phyloP scores from a whole-genome alignment of 2,113 vertebrate species.

The Otolemur garnettii region DNA sequence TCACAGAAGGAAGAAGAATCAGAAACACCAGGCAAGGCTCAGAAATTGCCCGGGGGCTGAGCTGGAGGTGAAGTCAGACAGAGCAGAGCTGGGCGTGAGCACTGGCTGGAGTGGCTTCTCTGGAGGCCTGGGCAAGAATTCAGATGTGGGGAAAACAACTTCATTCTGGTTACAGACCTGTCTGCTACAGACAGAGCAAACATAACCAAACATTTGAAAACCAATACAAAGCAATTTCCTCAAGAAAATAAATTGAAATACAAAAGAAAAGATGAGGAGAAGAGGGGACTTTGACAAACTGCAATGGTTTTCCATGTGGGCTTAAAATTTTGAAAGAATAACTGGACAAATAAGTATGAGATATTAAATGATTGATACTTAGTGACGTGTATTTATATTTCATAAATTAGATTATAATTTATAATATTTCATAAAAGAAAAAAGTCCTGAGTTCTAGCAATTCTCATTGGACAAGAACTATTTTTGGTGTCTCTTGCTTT shows the following conservation, averaged over 20 bases:
- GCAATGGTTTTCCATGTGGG: neutral
- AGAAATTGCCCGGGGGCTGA: neutral
- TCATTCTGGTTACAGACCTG: neutral
- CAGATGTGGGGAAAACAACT: neutral
- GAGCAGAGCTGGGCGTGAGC: neutral
- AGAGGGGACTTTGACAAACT: neutral
- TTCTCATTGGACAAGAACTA: slow-evolving; percentile 82
- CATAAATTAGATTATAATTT: slow-evolving; percentile 79
- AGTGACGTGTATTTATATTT: slow-evolving; percentile 81
- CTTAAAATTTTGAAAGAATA: slow-evolving; percentile 17
- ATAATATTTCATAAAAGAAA: slow-evolving; percentile 84
- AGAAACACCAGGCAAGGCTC: neutral
- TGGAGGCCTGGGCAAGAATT: neutral
- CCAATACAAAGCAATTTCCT: neutral
- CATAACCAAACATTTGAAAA: neutral
- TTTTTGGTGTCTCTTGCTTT: slow-evolving; percentile 62
- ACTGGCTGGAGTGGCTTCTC: neutral
- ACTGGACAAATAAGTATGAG: neutral
- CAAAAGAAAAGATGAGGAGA: neutral
- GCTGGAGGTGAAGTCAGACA: neutral
- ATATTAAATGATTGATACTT: neutral
- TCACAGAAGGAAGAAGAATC: neutral
- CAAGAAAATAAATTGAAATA: slow-evolving; percentile 44
- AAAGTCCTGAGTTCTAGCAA: slow-evolving; percentile 82
- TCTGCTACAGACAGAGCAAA: neutral